A percentile compares a stretch with the other conserved stretches of the same genome.
Conservation (phyloP, 2,888 invertebrate genomes). For the Margaritifera margaritifera region DNA sequence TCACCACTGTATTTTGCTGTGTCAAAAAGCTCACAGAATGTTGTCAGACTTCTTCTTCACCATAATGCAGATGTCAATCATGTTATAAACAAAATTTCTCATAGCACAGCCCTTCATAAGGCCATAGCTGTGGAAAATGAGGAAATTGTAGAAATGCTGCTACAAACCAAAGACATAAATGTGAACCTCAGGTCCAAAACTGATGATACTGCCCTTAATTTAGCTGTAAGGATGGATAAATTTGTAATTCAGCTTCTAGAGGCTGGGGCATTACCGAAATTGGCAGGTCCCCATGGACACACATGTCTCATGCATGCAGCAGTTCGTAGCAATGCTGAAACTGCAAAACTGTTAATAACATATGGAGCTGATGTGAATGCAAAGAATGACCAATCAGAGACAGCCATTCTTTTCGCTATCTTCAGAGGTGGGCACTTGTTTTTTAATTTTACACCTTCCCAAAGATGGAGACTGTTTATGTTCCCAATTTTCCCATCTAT, state of each 20-base stretch:
- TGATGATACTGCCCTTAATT: conserved; percentile 41
- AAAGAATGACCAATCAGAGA: conserved; percentile 45
- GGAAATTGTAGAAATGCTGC: conserved; percentile 39
- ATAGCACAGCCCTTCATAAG: conserved; percentile 34
- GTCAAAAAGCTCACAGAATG: conserved; percentile 22
- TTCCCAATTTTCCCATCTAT: too few species aligned
- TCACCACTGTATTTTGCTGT: conserved; percentile 51
- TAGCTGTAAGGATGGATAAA: conserved; percentile 42
- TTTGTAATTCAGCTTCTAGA: conserved; percentile 45
- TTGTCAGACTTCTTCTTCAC: conserved; percentile 41
- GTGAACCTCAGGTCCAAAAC: conserved; percentile 36
- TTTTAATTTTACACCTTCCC: too few species aligned
- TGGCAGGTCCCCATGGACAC: conserved; percentile 25
- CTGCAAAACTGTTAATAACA: conserved; percentile 44
- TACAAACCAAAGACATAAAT: conserved; percentile 33
- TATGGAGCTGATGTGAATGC: conserved; percentile 54
- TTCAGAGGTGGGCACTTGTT: conserved; percentile 39
- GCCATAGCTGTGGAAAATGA: conserved; percentile 42
- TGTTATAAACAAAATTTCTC: conserved; percentile 21
- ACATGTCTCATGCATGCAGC: conserved; percentile 53
- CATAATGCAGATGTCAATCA: conserved; percentile 45
- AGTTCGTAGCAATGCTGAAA: conserved; percentile 34
- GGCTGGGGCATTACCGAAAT: conserved; percentile 57
- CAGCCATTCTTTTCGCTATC: conserved; percentile 53
- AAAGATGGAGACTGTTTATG: too few species aligned